Conservation (phyloP, 2,797 vertebrate genomes). For the Cygnus olor region DNA sequence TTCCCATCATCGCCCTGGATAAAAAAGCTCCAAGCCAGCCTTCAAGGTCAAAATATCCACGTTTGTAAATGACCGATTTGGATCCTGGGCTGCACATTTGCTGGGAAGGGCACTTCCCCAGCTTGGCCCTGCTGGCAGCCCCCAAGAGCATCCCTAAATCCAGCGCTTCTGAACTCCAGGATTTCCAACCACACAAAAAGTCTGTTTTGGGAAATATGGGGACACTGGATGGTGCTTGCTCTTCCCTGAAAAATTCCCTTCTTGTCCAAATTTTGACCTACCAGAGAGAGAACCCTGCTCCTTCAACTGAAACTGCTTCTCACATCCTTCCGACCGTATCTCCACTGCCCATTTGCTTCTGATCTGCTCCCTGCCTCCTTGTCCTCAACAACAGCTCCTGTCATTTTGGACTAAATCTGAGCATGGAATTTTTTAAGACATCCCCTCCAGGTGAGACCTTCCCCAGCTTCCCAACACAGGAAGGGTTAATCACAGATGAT, state of each 20-base stretch:
- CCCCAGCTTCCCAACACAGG: conserved; percentile 6
- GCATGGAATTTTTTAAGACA: neutral
- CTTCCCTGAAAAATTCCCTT: neutral
- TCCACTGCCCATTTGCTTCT: neutral
- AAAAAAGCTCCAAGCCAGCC: neutral
- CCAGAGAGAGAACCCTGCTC: neutral
- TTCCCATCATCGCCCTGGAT: neutral
- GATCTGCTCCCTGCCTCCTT: neutral
- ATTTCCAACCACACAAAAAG: neutral
- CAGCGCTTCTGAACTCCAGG: neutral
- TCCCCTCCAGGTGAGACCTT: neutral
- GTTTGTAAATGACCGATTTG: neutral
- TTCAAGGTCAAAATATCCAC: neutral
- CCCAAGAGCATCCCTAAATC: neutral
- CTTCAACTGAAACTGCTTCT: neutral
- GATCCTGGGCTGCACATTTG: neutral
- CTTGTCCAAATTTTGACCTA: neutral
- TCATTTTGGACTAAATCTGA: conserved; percentile 57
- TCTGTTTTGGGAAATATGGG: neutral
- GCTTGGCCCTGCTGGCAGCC: neutral
- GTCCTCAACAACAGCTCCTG: conserved; percentile 28
- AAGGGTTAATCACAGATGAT: conserved; percentile 39
- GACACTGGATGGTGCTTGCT: fast-evolving
- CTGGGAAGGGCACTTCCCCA: neutral
- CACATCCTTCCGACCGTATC: neutral